Evolutionary conservation across 1,140 invertebrate genomes (phyloP).

Genomic region (Tribolium madens): DNA sequence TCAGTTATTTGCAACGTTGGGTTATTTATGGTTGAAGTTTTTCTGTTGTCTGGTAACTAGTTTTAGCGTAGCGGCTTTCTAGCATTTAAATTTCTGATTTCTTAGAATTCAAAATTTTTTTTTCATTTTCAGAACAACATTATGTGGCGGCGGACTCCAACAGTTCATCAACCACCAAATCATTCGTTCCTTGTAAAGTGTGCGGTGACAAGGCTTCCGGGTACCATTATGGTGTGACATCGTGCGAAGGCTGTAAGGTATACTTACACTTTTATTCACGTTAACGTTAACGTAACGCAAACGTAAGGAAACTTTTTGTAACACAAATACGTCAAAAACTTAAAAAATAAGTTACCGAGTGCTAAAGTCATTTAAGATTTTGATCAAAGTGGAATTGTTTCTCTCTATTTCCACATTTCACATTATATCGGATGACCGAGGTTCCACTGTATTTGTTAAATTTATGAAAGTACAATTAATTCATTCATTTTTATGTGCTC

Average conservation of each 20-base stretch:
- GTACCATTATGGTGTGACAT: slow-evolving; percentile 99
- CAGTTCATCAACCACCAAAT: slow-evolving; percentile 78
- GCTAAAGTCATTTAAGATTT: no score
- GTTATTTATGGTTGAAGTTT: slow-evolving; percentile 16
- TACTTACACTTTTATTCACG: slow-evolving; percentile 54
- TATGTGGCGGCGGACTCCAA: slow-evolving; percentile 85
- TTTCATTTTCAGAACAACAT: slow-evolving; percentile 75
- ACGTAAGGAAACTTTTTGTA: no score
- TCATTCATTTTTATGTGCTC: no score
- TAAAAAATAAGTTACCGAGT: no score
- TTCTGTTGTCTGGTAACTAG: slow-evolving; percentile 14
- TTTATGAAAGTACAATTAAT: no score
- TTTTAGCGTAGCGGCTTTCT: neutral
- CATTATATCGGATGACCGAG: no score
- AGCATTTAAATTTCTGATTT: no score
- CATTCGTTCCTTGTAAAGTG: slow-evolving; percentile 96
- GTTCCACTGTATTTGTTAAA: no score
- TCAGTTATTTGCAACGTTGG: neutral
- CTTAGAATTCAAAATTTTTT: neutral
- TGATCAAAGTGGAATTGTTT: no score
- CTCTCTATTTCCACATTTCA: no score
- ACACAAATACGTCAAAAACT: no score
- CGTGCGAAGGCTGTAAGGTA: slow-evolving; percentile 99
- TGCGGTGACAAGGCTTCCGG: slow-evolving; percentile 99
- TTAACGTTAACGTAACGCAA: neutral